Percentiles rank a stretch among this genome's conserved stretches.
phyloP scores from a whole-genome alignment of 1,140 invertebrate species.

The Vanessa tameamea region DNA sequence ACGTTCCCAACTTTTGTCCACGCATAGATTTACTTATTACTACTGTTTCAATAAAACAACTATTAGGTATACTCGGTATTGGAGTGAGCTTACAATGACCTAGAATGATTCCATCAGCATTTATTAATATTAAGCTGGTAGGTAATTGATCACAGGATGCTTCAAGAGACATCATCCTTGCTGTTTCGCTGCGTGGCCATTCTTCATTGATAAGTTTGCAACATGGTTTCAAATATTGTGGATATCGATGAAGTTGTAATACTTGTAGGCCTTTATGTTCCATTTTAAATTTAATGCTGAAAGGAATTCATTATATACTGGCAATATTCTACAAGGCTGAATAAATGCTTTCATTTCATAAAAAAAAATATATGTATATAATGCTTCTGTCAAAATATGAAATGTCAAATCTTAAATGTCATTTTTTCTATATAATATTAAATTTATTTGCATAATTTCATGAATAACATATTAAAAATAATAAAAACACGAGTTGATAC shows the following conservation, averaged over 20 bases:
- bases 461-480: constrained; percentile 14
- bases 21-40: constrained; percentile 85
- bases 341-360: background rate
- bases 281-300: constrained; percentile 46
- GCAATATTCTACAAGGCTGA: background rate
- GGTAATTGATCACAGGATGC: constrained; percentile 87
- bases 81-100: constrained; percentile 88
- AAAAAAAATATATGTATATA: background rate
- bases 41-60: constrained; percentile 89
- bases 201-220: constrained; percentile 89
- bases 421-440: constrained; percentile 6
- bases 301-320: constrained; percentile 3
- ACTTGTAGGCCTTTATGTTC: constrained; percentile 72
- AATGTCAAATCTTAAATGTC: constrained; percentile 25
- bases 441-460: constrained; percentile 10
- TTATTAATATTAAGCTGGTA: constrained; percentile 85
- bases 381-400: constrained; percentile 15
- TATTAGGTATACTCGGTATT: constrained; percentile 83
- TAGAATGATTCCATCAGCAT: constrained; percentile 82
- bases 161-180: constrained; percentile 86
- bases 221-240: constrained; percentile 84
- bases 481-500: constrained; percentile 8
- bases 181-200: constrained; percentile 89
- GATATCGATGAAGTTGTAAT: constrained; percentile 85
- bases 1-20: constrained; percentile 87